Percentiles rank a stretch among this genome's conserved stretches.
These are phyloP conservation scores for Neotragus moschatus DNA, from an alignment of 2,113 vertebrate genomes.

Conservation along the genomic window DNA sequence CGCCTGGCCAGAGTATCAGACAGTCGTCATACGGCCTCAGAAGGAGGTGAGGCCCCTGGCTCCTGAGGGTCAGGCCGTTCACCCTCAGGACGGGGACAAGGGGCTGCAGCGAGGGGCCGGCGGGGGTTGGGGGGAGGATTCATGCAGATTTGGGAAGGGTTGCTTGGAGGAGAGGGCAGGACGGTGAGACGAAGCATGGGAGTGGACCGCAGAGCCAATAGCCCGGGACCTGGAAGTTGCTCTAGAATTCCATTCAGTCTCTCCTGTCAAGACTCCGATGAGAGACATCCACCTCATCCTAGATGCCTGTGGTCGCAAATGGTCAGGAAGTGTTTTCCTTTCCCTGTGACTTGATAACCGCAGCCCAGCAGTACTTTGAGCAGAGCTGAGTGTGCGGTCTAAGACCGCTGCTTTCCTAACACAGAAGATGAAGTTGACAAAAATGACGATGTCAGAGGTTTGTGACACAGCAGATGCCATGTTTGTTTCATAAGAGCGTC, in stretches of 20 bases:
- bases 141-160: background rate
- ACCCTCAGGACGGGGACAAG: background rate
- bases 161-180: background rate
- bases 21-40: background rate
- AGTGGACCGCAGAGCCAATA: too few species aligned
- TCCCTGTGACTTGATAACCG: background rate
- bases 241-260: background rate
- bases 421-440: background rate
- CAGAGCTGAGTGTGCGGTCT: background rate
- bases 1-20: conserved; percentile 32
- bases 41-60: background rate
- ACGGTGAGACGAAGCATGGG: background rate
- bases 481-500: background rate
- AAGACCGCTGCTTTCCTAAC: background rate
- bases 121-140: background rate
- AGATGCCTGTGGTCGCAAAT: background rate
- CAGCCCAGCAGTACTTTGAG: background rate
- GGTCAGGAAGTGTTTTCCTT: background rate
- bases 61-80: background rate
- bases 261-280: background rate
- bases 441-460: background rate
- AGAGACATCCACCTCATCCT: background rate
- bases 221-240: background rate
- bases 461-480: background rate
- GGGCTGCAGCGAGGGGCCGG: background rate